Percentiles rank a stretch among this genome's conserved stretches.
Conservation (phyloP, 1,140 invertebrate genomes). For the Scaptomyza graminum region DNA sequence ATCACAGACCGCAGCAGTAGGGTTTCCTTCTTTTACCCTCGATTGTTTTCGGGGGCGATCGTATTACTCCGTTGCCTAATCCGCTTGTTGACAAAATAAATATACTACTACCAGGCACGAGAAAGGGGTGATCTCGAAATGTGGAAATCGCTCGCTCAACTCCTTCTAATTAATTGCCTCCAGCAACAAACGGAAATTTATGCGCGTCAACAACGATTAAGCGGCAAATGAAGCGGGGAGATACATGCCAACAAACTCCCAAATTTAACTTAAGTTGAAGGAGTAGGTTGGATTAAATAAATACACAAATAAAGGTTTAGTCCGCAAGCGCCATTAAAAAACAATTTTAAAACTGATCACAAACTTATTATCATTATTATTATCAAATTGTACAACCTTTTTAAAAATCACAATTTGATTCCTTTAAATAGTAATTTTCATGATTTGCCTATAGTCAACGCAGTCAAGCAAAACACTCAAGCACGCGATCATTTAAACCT, state of each 20-base stretch:
- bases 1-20: conserved; percentile 48
- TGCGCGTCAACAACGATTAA: conserved; percentile 73
- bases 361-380: too few relatives aligned
- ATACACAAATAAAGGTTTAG: too few relatives aligned
- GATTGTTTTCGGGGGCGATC: conserved; percentile 40
- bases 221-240: conserved; percentile 59
- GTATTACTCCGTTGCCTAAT: conserved; percentile 62
- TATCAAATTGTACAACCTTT: too few relatives aligned
- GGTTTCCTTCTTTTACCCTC: conserved; percentile 46
- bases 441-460: not conserved
- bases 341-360: too few relatives aligned
- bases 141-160: conserved; percentile 2
- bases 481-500: not conserved
- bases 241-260: conserved; percentile 55
- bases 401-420: not conserved
- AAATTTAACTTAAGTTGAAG: not conserved
- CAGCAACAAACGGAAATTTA: conserved; percentile 53
- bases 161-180: conserved; percentile 48
- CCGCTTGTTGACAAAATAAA: conserved; percentile 76
- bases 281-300: not conserved
- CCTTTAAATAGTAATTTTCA: not conserved
- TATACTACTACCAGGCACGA: conserved; percentile 8
- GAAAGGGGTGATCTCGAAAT: conserved; percentile 52
- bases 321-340: too few relatives aligned
- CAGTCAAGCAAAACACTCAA: not conserved